A percentile compares a stretch with the other conserved stretches of the same genome.
phyloP scores from a whole-genome alignment of 2,113 vertebrate species.

The Myiagra hebetior region DNA sequence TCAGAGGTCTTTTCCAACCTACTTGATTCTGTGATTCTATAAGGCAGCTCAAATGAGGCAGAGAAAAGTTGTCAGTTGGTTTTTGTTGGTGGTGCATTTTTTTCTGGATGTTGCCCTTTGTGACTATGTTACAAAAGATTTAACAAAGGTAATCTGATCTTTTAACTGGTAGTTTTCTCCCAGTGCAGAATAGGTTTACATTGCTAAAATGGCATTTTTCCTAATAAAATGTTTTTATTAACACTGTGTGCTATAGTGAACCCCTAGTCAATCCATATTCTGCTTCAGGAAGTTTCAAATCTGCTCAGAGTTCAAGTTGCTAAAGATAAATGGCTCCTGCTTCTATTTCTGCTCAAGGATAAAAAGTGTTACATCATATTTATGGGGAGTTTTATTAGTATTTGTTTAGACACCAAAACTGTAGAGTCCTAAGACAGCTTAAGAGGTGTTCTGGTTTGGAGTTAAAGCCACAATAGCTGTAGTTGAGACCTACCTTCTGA shows the following conservation, averaged over 20 bases:
- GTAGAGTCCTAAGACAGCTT: not conserved
- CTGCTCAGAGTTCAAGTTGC: not conserved
- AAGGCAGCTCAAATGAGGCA: not conserved
- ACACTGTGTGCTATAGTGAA: not conserved
- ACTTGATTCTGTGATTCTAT: not conserved
- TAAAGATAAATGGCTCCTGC: not conserved
- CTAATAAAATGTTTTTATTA: not conserved
- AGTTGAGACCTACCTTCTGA: not conserved
- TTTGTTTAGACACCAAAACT: not conserved
- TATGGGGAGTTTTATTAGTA: not conserved
- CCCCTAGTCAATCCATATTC: not conserved
- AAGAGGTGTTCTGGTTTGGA: not conserved
- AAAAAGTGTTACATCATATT: not conserved
- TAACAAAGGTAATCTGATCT: not conserved
- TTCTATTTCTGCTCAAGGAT: not conserved
- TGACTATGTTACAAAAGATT: not conserved
- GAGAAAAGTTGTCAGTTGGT: not conserved
- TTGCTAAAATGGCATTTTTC: not conserved
- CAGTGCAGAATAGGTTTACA: not conserved
- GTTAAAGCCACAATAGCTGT: not conserved
- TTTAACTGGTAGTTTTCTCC: not conserved
- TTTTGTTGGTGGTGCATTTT: rapidly evolving
- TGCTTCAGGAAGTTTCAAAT: not conserved
- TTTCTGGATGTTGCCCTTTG: not conserved
- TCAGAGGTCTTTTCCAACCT: not conserved